phyloP scores from a whole-genome alignment of 1,140 invertebrate genomes.

The Brevipalpus yothersi region DNA sequence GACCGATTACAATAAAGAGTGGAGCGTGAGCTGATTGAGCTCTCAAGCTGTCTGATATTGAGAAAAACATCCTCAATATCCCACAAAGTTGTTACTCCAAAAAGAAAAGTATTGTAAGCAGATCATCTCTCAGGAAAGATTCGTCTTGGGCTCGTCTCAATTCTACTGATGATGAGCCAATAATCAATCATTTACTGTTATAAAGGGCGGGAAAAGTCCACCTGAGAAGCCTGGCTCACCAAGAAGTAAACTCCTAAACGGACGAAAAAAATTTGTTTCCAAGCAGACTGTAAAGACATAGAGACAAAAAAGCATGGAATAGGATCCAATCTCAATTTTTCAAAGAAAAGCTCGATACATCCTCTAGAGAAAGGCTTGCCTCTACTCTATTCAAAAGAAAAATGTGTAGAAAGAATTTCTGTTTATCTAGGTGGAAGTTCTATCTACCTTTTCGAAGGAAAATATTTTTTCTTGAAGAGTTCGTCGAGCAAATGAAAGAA shows the following conservation, averaged over 20 bases:
- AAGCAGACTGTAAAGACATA: no score
- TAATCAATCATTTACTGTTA: no score
- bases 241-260: no score
- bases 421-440: background rate
- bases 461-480: background rate
- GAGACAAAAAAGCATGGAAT: no score
- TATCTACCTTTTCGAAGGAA: background rate
- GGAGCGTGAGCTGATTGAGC: slow-evolving; percentile 73
- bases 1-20: slow-evolving; percentile 79
- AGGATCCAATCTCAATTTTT: no score
- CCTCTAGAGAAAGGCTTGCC: no score
- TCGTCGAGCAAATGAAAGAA: background rate
- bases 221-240: no score
- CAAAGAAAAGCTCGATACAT: no score
- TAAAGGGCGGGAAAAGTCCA: no score
- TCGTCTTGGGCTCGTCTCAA: background rate
- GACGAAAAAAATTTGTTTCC: no score
- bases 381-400: no score
- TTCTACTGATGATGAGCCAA: no score
- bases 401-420: background rate
- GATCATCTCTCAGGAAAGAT: background rate
- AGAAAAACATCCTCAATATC: background rate
- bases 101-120: background rate
- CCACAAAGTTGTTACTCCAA: background rate
- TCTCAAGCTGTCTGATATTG: slow-evolving; percentile 56